Base-by-base conservation (phyloP, 2,113 vertebrate genomes). In the Cygnus atratus region DNA sequence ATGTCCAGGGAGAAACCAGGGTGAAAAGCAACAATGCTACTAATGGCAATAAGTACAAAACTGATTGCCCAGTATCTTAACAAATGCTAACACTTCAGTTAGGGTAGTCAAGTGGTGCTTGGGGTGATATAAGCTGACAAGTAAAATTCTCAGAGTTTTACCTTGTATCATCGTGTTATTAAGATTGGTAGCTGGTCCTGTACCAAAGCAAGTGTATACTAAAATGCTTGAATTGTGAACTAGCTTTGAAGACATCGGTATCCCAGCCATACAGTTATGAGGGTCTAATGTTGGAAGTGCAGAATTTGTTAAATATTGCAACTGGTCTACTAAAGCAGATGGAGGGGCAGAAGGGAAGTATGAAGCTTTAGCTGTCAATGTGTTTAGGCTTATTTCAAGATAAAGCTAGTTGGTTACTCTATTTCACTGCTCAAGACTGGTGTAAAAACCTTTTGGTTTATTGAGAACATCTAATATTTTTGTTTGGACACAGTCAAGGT, bases 401-500 rank as follows among this genome's bases (percentile, higher is more conserved):
- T 41, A 31, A 54, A 3, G 11, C 39, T 33, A 14, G 9, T 3
- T 73, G 57, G 6, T 68, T 43, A 3, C 22, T 75, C 25, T 61
- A 24, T 33, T 13, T 26, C 26, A 13, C 33, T 46, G 46, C 39
- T 61, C 9, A 13, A 54, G 35, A 28, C 46, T 50, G 20, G 8
- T 74, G 37, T 18, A 26, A 31, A 84, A 43, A 75, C 13, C 8
- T 90, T 62, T 31, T 37, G 22, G 10, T 43, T 61, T 84, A 8
- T 2, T 81, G 48, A 22, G 65, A 79, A 68, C 44, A 20, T 55
- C 0, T 0, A 63, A 2, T 66, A 3, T 26, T 82, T 81, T 68
- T 10, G 4, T 70, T 83, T 3, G 18, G 50, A 25, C 2, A 1
- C 28, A 0, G 1, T n/a, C 13, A 46, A 75, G 65, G 17, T 65